Conservation (phyloP, 2,113 vertebrate species). For the Colossoma macropomum region DNA sequence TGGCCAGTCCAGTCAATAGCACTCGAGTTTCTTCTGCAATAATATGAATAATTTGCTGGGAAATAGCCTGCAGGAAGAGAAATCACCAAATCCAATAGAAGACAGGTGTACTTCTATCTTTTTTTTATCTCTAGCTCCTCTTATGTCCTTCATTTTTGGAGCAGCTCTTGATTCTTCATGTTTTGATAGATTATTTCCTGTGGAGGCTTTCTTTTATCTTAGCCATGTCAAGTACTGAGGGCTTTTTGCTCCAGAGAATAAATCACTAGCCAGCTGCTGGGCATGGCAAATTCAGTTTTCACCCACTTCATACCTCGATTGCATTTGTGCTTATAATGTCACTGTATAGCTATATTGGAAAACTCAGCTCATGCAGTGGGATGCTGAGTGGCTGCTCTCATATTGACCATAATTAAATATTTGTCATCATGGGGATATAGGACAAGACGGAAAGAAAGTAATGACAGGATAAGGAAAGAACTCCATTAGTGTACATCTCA, state of each 20-base stretch:
- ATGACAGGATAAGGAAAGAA: neutral
- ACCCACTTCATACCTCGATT: constrained; percentile 17
- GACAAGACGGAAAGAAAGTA: neutral
- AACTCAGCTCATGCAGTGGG: constrained; percentile 24
- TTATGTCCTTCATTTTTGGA: constrained; percentile 16
- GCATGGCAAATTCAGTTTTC: constrained; percentile 12
- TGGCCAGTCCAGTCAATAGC: neutral
- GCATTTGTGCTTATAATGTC: neutral
- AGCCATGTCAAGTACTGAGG: neutral
- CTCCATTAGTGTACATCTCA: neutral
- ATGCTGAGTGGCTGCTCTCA: constrained; percentile 15
- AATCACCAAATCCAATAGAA: neutral
- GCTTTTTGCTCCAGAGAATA: neutral
- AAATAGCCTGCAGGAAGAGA: neutral
- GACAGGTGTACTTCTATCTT: neutral
- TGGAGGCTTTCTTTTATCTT: neutral
- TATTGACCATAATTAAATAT: constrained; percentile 10
- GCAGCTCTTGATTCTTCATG: neutral
- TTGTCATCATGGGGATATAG: neutral
- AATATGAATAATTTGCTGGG: neutral
- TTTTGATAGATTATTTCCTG: neutral
- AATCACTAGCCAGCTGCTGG: neutral
- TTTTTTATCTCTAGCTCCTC: neutral
- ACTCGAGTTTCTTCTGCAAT: neutral
- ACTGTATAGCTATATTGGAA: constrained; percentile 1